Evolutionary conservation across 2,888 invertebrate genomes (phyloP).

Genomic region (Drosophila setosimentum): DNA sequence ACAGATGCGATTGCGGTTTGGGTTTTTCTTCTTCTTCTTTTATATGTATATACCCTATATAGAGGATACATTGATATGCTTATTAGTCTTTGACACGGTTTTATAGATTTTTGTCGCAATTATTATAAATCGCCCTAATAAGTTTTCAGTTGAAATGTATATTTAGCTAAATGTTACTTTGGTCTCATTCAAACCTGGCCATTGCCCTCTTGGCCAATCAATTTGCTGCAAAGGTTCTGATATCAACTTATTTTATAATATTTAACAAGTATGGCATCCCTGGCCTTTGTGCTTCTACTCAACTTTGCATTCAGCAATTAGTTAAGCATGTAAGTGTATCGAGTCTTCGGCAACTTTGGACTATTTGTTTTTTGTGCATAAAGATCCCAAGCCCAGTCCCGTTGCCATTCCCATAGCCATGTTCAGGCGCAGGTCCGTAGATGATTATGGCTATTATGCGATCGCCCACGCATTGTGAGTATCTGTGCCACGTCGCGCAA

Average conservation of each 20-base stretch:
- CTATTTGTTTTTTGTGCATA: slow-evolving; percentile 7
- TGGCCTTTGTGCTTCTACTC: background rate
- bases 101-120: background rate
- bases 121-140: background rate
- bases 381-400: slow-evolving; percentile 8
- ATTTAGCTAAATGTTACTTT: background rate
- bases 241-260: background rate
- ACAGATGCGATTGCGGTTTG: slow-evolving; percentile 36
- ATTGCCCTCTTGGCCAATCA: background rate
- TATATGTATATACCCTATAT: slow-evolving; percentile 7
- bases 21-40: background rate
- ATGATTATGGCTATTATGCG: slow-evolving; percentile 60
- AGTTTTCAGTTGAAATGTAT: background rate
- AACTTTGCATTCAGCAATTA: background rate
- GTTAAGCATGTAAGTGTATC: background rate
- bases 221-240: too few species aligned
- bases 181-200: background rate
- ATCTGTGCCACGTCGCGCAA: slow-evolving; percentile 54
- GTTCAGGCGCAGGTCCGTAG: slow-evolving; percentile 46
- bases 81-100: background rate
- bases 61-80: background rate
- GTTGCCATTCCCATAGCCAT: slow-evolving; percentile 23
- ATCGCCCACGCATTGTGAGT: slow-evolving; percentile 49
- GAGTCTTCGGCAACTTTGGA: background rate
- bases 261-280: background rate